Conservation (phyloP, 2,113 vertebrate genomes). For the Cyprinodon brontotheroides region DNA sequence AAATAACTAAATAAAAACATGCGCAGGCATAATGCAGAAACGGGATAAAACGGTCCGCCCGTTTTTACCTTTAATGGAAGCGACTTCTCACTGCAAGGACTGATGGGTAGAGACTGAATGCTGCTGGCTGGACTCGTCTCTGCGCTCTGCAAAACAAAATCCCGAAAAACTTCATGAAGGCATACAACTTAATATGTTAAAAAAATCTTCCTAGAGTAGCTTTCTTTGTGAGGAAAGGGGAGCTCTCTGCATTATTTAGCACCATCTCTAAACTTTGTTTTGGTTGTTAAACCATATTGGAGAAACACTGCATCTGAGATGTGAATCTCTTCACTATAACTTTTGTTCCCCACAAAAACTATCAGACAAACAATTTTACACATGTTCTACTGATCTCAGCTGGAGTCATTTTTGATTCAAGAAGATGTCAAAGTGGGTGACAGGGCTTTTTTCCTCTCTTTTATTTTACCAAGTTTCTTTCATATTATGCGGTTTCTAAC, state of each 20-base stretch:
- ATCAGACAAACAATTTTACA: constrained; percentile 5
- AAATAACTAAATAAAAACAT: neutral
- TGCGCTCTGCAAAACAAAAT: constrained; percentile 83
- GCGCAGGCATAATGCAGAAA: neutral
- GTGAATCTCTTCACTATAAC: neutral
- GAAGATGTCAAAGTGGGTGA: constrained; percentile 3
- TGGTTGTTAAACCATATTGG: constrained; percentile 7
- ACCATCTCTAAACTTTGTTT: neutral
- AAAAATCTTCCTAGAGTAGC: neutral
- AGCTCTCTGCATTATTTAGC: neutral
- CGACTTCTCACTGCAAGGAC: constrained; percentile 91
- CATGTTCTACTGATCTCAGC: neutral
- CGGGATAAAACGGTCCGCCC: neutral
- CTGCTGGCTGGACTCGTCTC: constrained; percentile 95
- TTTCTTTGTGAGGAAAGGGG: neutral
- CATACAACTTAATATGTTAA: neutral
- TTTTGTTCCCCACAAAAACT: neutral
- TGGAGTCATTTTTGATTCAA: constrained; percentile 1
- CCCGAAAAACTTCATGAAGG: constrained; percentile 22
- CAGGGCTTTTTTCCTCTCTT: neutral
- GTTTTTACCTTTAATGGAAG: constrained; percentile 89
- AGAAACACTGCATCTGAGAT: neutral
- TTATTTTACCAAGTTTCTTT: constrained; percentile 17
- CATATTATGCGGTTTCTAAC: constrained; percentile 30
- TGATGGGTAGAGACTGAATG: constrained; percentile 91